Evolutionary conservation across 2,888 invertebrate species (phyloP).

Genomic region (Punctoribates punctum): DNA sequence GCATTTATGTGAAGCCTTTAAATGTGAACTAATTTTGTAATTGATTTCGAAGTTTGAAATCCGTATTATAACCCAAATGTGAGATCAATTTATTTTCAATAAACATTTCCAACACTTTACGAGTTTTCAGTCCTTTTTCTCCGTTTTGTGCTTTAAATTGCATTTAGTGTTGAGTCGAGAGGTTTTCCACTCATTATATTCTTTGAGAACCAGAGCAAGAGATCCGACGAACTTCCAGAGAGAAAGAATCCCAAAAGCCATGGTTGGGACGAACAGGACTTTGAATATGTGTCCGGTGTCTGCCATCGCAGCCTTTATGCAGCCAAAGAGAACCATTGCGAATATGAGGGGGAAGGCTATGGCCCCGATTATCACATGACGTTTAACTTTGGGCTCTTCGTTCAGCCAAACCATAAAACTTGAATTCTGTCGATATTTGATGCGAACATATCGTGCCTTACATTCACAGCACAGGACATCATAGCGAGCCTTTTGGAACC

Average conservation of each 20-base stretch:
- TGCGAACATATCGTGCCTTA: conserved; percentile 19
- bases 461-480: conserved; percentile 33
- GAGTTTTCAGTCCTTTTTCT: neutral
- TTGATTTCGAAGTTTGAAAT: neutral
- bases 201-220: neutral
- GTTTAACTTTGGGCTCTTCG: conserved; percentile 21
- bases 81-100: neutral
- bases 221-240: conserved; percentile 26
- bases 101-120: neutral
- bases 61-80: neutral
- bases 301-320: neutral
- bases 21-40: neutral
- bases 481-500: conserved; percentile 7
- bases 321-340: conserved; percentile 1
- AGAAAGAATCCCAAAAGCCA: conserved; percentile 11
- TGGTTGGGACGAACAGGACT: conserved; percentile 16
- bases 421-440: conserved; percentile 16
- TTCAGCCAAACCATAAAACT: conserved; percentile 18
- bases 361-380: conserved; percentile 9
- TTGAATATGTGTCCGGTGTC: conserved; percentile 20
- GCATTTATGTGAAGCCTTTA: no score
- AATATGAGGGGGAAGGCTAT: conserved; percentile 3
- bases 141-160: neutral
- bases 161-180: neutral
- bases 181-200: neutral